phyloP scores from a whole-genome alignment of 2,888 invertebrate species.

The Meteorus colon region DNA sequence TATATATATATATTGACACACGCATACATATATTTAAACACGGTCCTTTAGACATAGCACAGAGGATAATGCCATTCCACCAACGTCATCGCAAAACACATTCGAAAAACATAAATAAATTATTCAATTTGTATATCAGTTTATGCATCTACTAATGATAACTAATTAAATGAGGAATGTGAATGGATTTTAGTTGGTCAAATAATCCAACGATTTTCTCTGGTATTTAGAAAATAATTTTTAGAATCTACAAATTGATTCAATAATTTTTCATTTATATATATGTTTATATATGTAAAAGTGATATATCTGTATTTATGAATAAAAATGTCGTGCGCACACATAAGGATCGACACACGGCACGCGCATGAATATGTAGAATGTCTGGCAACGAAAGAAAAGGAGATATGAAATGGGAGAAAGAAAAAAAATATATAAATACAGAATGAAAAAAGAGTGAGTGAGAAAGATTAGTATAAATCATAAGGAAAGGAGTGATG shows the following conservation, averaged over 20 bases:
- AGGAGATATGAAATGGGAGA: slow-evolving; percentile 45
- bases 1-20: not conserved
- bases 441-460: slow-evolving; percentile 35
- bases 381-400: slow-evolving; percentile 63
- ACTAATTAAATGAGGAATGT: no score
- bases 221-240: not conserved
- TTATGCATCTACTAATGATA: not conserved
- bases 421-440: slow-evolving; percentile 41
- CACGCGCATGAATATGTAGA: slow-evolving; percentile 70
- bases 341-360: slow-evolving; percentile 52
- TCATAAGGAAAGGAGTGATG: slow-evolving; percentile 18
- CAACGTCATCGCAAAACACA: slow-evolving; percentile 5
- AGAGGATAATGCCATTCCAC: not conserved
- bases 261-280: not conserved
- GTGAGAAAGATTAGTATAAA: slow-evolving; percentile 31
- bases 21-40: not conserved
- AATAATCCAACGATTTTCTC: no score
- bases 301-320: not conserved
- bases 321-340: not conserved
- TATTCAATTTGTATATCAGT: no score
- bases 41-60: not conserved
- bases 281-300: not conserved
- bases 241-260: no score
- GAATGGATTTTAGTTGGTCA: no score
- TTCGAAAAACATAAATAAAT: not conserved